Evolutionary conservation across 2,797 vertebrate genomes (phyloP), one percentile per base, ranked within the genome.

Genomic region (Pogonophryne albipinna): DNA sequence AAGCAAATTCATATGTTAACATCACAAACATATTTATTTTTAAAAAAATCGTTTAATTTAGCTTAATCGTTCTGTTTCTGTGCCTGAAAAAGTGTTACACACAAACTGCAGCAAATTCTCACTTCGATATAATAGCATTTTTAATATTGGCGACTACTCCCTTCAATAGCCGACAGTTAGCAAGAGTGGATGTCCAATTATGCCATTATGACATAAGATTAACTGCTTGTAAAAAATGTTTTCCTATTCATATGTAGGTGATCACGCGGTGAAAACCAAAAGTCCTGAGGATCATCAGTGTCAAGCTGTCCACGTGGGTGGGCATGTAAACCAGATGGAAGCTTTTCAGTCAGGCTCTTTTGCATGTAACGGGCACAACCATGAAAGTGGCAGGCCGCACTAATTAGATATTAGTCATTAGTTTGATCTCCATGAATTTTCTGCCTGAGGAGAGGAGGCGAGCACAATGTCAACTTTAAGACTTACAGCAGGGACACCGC

Each of bases 371-470:
- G 59, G 49, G 64, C 74, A 56, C 64, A 23, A 47, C 66, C 77
- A 72, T 84, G 66, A 77, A 74, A 72, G 78, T 68, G 78, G 74
- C 73, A 77, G 79, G 74, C 62, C n/a, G 41, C 68, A 42, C 66
- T 78, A 83, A 89, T 87, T 84, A 86, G 58, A 78, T 60, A 71
- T 76, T 55, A 79, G 71, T 44, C 55, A 58, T 78, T 75, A 69
- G 58, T 73, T 77, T 82, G 77, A 87, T 79, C 72, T 79, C 62
- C 47, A 82, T 80, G 83, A n/a, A 88, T 87, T 78, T 86, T 85
- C 83, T 70, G 79, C 81, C 75, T 61, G 69, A 83, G 71, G 45
- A 88, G 72, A 76, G 64, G 78, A 44, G 66, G 64, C 14, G 57
- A 82, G 64, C 71, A 70, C 80, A 76, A 64, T 76, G 78, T 83